Percentiles rank a stretch among this genome's conserved stretches.
phyloP scores from a whole-genome alignment of 2,888 invertebrate species.

The Epinotia demarniana region DNA sequence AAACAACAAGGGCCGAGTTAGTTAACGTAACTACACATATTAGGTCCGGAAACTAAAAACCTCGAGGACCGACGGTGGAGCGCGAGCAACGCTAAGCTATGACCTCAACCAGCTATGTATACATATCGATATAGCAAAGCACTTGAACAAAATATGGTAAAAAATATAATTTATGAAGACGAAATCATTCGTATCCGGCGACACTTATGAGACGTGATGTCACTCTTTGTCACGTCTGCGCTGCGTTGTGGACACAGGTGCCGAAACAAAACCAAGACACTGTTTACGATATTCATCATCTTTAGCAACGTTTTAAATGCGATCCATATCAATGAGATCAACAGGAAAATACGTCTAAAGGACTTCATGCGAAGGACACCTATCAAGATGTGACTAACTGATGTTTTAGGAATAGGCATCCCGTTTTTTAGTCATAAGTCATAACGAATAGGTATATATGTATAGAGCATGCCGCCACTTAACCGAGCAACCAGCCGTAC shows the following conservation, averaged over 20 bases:
- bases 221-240: conserved; percentile 67
- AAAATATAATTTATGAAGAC: conserved; percentile 44
- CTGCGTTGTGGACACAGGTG: conserved; percentile 67
- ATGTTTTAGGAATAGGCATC: not conserved
- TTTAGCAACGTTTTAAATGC: conserved; percentile 38
- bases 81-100: too few relatives aligned
- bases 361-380: not conserved
- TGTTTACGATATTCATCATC: conserved; percentile 65
- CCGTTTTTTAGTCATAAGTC: conserved; percentile 1
- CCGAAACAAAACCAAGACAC: conserved; percentile 72
- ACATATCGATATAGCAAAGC: not conserved
- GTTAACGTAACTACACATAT: too few relatives aligned
- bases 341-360: conserved; percentile 36
- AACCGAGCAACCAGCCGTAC: not conserved
- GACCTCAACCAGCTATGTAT: not conserved
- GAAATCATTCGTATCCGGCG: conserved; percentile 49
- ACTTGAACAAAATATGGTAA: conserved; percentile 17
- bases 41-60: too few relatives aligned
- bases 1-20: too few relatives aligned
- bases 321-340: conserved; percentile 39
- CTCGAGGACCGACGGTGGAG: too few relatives aligned
- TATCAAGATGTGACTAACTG: conserved; percentile 4
- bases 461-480: not conserved
- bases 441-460: not conserved
- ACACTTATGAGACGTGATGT: conserved; percentile 72